Evolutionary conservation across 2,888 invertebrate genomes (phyloP).

Genomic region (Psococerastis gibbosa): DNA sequence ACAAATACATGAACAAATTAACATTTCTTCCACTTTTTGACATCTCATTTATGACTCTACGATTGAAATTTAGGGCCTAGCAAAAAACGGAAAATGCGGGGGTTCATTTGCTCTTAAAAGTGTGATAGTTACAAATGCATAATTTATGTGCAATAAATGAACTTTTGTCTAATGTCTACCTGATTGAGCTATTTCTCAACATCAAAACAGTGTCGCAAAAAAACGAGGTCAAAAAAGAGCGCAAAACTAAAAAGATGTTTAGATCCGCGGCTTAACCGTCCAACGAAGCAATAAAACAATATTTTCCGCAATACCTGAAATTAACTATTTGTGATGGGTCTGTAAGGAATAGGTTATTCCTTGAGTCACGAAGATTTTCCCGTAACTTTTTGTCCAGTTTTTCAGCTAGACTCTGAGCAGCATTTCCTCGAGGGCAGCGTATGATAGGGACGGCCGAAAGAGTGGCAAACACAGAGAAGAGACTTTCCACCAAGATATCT

Average conservation of each 20-base stretch:
- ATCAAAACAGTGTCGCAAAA: too few relatives aligned
- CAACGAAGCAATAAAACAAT: too few relatives aligned
- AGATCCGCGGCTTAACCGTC: too few relatives aligned
- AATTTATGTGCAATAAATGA: conserved; percentile 11
- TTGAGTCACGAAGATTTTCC: conserved; percentile 89
- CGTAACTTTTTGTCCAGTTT: conserved; percentile 92
- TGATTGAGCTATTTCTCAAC: too few relatives aligned
- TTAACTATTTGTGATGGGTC: conserved; percentile 57
- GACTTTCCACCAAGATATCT: conserved; percentile 85
- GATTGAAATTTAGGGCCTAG: too few relatives aligned
- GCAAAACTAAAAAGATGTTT: too few relatives aligned
- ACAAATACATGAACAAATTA: not conserved
- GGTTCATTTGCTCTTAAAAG: too few relatives aligned
- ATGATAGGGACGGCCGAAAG: conserved; percentile 80
- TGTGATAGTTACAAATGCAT: not conserved
- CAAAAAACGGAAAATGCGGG: too few relatives aligned
- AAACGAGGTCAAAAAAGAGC: too few relatives aligned
- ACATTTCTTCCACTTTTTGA: too few relatives aligned
- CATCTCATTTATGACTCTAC: too few relatives aligned
- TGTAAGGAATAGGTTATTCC: conserved; percentile 86
- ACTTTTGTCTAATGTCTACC: conserved; percentile 2
- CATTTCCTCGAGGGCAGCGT: conserved; percentile 82
- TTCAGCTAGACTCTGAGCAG: conserved; percentile 95
- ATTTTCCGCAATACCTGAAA: too few relatives aligned
- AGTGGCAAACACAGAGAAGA: conserved; percentile 96